These are phyloP conservation scores for Dromococcyx pavoninus DNA, from an alignment of 2,797 vertebrate species.

Conservation along the genomic window DNA sequence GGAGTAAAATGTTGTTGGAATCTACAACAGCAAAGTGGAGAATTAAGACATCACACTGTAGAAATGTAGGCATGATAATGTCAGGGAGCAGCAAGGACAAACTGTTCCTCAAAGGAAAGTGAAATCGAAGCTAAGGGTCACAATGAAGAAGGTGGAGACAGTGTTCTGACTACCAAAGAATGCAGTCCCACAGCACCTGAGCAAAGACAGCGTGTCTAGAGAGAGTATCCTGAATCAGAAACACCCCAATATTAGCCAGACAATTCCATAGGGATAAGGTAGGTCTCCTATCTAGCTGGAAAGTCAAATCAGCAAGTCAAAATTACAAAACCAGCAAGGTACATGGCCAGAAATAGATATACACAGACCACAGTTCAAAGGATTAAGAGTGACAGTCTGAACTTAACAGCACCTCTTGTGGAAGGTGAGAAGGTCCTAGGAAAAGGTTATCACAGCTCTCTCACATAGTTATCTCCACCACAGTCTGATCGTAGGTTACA, in stretches of 20 bases:
- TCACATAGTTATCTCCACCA: not conserved
- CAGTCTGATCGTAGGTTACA: not conserved
- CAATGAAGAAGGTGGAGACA: not conserved
- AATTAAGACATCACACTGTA: not conserved
- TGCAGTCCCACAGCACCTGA: not conserved
- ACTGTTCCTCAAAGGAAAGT: not conserved
- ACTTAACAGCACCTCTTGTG: not conserved
- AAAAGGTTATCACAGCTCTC: not conserved
- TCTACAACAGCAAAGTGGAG: not conserved
- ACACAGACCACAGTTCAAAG: rapidly evolving
- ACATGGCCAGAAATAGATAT: not conserved
- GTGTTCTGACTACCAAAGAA: not conserved
- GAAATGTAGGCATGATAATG: not conserved
- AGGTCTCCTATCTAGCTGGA: not conserved
- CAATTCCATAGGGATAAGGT: not conserved
- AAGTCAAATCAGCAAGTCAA: not conserved
- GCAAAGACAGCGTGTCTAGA: not conserved
- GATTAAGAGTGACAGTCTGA: not conserved
- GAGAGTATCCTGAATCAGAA: not conserved
- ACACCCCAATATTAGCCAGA: not conserved
- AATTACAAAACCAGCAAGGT: not conserved
- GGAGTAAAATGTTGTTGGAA: not conserved
- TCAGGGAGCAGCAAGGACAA: not conserved
- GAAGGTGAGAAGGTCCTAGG: not conserved
- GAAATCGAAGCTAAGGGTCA: not conserved